Conservation (phyloP, 2,888 invertebrate genomes). For the Philonicus albiceps region DNA sequence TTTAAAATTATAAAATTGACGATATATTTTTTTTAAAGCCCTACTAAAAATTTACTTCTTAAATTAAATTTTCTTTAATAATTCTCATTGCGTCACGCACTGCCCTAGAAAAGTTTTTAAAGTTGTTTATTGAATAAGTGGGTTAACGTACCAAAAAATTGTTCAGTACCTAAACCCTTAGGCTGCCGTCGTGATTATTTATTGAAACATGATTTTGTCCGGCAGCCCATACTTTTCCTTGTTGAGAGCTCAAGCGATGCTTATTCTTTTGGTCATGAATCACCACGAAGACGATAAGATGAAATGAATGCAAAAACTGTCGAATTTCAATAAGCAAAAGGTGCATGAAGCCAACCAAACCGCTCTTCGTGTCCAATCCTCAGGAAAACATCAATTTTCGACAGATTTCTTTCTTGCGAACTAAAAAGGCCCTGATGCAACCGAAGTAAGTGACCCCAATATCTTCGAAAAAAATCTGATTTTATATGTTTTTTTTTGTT, state of each 20-base stretch:
- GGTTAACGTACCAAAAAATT: neutral
- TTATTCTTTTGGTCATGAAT: neutral
- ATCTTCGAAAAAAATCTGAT: neutral
- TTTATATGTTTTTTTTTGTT: neutral
- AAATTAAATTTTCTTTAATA: neutral
- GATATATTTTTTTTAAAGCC: neutral
- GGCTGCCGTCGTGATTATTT: neutral
- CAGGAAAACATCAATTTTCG: constrained; percentile 22
- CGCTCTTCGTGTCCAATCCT: neutral
- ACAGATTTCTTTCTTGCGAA: neutral
- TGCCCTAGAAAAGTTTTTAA: neutral
- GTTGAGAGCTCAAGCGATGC: neutral
- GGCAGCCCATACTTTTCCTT: neutral
- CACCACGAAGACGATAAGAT: neutral
- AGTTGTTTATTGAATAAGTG: neutral
- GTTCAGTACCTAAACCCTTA: neutral
- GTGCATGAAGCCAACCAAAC: neutral
- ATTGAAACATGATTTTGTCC: constrained; percentile 1
- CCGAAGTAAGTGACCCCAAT: neutral
- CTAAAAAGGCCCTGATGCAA: neutral
- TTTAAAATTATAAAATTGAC: neutral
- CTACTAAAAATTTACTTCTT: neutral
- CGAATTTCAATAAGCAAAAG: constrained; percentile 21
- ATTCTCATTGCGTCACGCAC: neutral
- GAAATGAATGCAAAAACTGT: neutral